Evolutionary conservation across 2,113 vertebrate genomes (phyloP).

Genomic region (Theropithecus gelada): DNA sequence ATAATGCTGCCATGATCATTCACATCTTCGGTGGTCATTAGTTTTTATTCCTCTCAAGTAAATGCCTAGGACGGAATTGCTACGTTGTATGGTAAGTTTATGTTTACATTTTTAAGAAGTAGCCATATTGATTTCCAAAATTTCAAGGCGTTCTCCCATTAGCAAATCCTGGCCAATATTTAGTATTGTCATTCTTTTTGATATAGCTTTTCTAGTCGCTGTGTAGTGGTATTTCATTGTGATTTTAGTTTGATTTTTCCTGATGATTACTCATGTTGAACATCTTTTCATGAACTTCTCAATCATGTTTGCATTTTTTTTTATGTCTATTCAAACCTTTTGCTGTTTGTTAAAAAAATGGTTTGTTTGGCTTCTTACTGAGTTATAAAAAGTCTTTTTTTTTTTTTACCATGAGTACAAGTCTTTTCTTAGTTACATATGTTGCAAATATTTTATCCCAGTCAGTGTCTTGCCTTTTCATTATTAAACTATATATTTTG

Average conservation of each 20-base stretch:
- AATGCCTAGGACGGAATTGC: not conserved
- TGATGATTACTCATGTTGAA: not conserved
- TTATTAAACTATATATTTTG: not conserved
- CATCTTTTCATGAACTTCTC: not conserved
- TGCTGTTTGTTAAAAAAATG: not conserved
- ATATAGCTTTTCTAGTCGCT: not conserved
- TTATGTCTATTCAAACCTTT: not conserved
- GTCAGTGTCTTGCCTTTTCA: not conserved
- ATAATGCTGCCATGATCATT: not conserved
- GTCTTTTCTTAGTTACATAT: not conserved
- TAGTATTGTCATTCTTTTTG: not conserved
- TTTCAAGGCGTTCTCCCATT: not conserved
- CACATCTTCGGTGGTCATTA: not conserved
- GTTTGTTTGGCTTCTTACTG: not conserved
- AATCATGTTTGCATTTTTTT: not conserved
- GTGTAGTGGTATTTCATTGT: not conserved
- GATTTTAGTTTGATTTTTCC: not conserved
- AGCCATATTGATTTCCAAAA: not conserved
- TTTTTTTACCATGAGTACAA: not conserved
- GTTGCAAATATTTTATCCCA: not conserved
- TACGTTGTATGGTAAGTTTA: not conserved
- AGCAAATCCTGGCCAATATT: not conserved
- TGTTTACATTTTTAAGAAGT: not conserved
- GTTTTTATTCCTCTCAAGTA: conserved; percentile 1
- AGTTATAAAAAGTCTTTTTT: not conserved